Percentiles rank a stretch among this genome's conserved stretches.
These are phyloP conservation scores for Lathronympha strigana DNA, from an alignment of 2,888 invertebrate species.

Conservation along the genomic window DNA sequence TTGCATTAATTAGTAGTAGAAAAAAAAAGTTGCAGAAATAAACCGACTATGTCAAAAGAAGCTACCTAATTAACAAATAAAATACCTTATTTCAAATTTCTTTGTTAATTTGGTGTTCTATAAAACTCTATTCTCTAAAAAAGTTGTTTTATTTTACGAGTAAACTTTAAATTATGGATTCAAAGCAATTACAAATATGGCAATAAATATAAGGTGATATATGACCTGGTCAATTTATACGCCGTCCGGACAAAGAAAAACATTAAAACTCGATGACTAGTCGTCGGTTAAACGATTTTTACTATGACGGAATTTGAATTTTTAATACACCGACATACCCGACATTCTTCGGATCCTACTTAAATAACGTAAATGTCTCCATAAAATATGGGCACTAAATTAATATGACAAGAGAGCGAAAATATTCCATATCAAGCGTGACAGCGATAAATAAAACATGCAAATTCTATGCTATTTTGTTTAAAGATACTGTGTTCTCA, in stretches of 20 bases:
- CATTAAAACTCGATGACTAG: conserved; percentile 72
- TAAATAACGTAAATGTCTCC: conserved; percentile 69
- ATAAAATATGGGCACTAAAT: conserved; percentile 71
- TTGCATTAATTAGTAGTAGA: neutral
- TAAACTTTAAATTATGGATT: conserved; percentile 36
- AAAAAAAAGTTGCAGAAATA: neutral
- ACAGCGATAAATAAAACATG: conserved; percentile 70
- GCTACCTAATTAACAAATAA: no score
- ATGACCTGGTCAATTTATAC: conserved; percentile 36
- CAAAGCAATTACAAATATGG: conserved; percentile 40
- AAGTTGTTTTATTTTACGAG: conserved; percentile 28
- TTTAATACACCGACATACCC: conserved; percentile 58
- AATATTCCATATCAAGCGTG: conserved; percentile 63
- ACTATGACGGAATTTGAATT: conserved; percentile 56
- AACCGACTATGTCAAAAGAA: no score
- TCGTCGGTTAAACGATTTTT: conserved; percentile 64
- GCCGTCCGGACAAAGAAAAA: conserved; percentile 58
- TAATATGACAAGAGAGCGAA: conserved; percentile 68
- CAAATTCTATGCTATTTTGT: conserved; percentile 69
- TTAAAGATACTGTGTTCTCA: conserved; percentile 57
- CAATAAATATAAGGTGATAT: conserved; percentile 40
- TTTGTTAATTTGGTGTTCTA: conserved; percentile 7
- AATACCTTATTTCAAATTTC: neutral
- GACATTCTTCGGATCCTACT: conserved; percentile 67
- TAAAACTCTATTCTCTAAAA: neutral